Conservation (phyloP, 2,888 invertebrate genomes). For the Troides helena region DNA sequence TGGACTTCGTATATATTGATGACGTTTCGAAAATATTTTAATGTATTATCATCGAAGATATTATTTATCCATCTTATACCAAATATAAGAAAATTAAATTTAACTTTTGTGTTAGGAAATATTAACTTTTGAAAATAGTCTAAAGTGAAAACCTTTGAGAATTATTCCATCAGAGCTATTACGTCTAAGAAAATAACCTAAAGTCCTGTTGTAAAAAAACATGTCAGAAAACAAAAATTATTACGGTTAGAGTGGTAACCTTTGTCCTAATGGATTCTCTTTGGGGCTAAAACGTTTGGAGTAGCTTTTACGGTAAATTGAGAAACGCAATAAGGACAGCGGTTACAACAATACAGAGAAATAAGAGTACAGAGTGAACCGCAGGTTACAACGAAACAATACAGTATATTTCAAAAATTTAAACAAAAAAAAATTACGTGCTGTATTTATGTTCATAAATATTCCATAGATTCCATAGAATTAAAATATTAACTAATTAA, state of each 20-base stretch:
- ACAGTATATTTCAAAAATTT: neutral
- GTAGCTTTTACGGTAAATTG: constrained; percentile 17
- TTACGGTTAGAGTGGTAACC: constrained; percentile 7
- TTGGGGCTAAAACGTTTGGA: constrained; percentile 7
- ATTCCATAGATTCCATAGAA: no score
- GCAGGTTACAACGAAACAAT: neutral
- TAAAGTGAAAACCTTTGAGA: neutral
- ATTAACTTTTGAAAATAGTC: neutral
- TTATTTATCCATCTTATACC: no score
- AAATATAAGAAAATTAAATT: no score
- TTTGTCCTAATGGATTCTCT: constrained; percentile 16
- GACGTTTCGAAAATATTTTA: no score
- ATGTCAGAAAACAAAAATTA: neutral
- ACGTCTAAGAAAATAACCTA: neutral
- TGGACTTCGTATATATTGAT: no score
- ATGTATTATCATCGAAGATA: no score
- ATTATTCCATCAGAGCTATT: neutral
- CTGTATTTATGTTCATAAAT: no score
- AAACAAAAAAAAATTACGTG: no score
- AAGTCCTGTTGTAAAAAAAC: neutral
- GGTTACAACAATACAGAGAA: neutral
- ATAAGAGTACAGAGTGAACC: neutral
- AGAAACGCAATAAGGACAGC: constrained; percentile 10
- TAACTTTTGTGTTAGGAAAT: no score
- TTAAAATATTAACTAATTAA: no score